Base-by-base conservation (phyloP, 2,888 invertebrate species). In the Diloba caeruleocephala region DNA sequence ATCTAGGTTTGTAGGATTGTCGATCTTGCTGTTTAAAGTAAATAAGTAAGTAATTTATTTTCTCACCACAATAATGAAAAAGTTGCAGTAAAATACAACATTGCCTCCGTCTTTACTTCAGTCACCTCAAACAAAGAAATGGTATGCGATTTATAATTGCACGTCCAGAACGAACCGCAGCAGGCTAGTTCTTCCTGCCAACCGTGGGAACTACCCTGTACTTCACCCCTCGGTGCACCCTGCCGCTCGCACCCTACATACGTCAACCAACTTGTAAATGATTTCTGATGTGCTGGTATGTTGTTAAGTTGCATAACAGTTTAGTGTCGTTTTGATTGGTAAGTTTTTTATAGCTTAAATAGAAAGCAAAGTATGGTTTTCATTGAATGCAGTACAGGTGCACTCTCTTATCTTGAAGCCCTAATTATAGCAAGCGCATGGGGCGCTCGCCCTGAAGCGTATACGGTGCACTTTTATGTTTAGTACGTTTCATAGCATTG, bases 191-290 rank as follows among this genome's bases (percentile, higher is more conserved):
- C 37, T 55, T 55, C 57, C 52, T 60, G 55, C 31, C 38, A 37
- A 52, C 49, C 75, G 75, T 76, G 75, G 73, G 75, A 76, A 76
- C 64, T 7, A 12, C 42, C 53, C 42, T 34, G 29, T 33, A 63
- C 6, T 1, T 5, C 21, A 7, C 71, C 77, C 68, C 56, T 48
- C 43, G 19, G 33, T 36, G 34, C 60, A 48, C 60, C 58, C 59
- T 15, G 34, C 39, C 44, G 56, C 21, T 21, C 46, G 52, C 61
- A 64, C 74, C 69, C 59, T 39, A 62, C 60, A 50, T 51, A n/a
- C n/a, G 53, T 38, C 60, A 45, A 60, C 54, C 57, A 61, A 49
- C 69, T 71, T 62, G 61, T 70, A 64, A 64, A 61, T 55, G 54
- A 55, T 51, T 52, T 41, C 48, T 59, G 41, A 55, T 58, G 48